Evolutionary conservation across 1,140 invertebrate species (phyloP).

Genomic region (Brachionus manjavacas): DNA sequence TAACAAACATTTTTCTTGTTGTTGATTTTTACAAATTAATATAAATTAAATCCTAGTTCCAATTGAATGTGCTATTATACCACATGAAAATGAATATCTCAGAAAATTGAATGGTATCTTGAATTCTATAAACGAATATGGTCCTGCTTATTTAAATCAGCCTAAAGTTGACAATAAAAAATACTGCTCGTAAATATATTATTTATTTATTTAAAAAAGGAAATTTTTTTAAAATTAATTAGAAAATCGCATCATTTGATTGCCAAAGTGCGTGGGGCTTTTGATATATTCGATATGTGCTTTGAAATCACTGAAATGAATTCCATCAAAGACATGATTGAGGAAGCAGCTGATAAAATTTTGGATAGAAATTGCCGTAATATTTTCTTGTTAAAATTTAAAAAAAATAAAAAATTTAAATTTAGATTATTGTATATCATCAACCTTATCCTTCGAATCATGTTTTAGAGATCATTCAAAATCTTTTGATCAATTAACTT

Average conservation of each 20-base stretch:
- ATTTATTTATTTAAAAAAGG: not conserved
- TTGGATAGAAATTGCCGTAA: conserved; percentile 32
- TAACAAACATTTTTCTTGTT: not conserved
- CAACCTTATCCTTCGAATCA: not conserved
- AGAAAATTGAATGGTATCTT: not conserved
- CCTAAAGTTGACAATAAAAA: conserved; percentile 36
- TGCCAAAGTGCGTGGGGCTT: not conserved
- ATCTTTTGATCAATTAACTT: not conserved
- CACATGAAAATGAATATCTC: conserved; percentile 20
- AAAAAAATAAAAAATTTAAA: not conserved
- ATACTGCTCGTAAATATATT: conserved; percentile 31
- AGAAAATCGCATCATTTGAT: conserved; percentile 38
- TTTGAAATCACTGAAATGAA: conserved; percentile 30
- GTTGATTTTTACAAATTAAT: not conserved
- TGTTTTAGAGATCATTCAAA: not conserved
- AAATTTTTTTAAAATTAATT: not conserved
- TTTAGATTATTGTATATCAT: conserved; percentile 30
- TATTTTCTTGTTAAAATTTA: no score
- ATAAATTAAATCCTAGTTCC: not conserved
- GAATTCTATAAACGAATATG: not conserved
- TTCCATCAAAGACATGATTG: not conserved
- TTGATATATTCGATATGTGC: conserved; percentile 32
- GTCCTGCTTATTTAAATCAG: conserved; percentile 17
- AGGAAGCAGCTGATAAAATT: not conserved
- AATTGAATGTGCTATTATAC: conserved; percentile 25